phyloP scores from a whole-genome alignment of 2,113 vertebrate species.

The Pampusana beccarii region DNA sequence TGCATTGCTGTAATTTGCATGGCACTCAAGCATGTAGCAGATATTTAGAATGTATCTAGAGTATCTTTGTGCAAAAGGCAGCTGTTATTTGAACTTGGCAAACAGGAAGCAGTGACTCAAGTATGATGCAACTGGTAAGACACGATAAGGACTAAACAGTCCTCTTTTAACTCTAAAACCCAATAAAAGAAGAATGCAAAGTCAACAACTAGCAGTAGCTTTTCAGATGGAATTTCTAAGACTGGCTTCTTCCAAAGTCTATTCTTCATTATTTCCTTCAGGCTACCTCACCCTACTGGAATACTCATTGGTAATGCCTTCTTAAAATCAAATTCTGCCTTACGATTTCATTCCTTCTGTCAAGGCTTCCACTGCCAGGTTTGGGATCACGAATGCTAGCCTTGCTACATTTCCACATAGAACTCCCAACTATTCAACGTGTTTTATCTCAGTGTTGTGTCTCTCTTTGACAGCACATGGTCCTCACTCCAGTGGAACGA shows the following conservation, averaged over 20 bases:
- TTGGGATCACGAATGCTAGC: not conserved
- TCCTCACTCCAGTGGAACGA: not conserved
- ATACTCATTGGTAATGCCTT: not conserved
- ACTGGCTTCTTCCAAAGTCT: not conserved
- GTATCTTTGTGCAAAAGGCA: not conserved
- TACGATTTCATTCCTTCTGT: not conserved
- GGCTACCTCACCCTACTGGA: not conserved
- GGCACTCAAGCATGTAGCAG: not conserved
- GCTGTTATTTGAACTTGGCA: not conserved
- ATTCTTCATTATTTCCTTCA: not conserved
- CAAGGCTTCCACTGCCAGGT: not conserved
- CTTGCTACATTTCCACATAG: not conserved
- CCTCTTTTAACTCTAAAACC: not conserved
- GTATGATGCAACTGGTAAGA: not conserved
- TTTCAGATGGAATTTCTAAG: not conserved
- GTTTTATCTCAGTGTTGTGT: not conserved
- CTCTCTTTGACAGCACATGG: not conserved
- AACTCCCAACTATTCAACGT: not conserved
- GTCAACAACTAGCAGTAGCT: not conserved
- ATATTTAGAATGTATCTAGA: not conserved
- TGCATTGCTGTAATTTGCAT: not conserved
- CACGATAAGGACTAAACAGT: not conserved
- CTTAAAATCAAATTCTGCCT: not conserved
- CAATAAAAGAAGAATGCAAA: not conserved
- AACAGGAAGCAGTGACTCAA: not conserved